Base-by-base conservation (phyloP, 2,888 invertebrate genomes). In the Drosophila limbata region DNA sequence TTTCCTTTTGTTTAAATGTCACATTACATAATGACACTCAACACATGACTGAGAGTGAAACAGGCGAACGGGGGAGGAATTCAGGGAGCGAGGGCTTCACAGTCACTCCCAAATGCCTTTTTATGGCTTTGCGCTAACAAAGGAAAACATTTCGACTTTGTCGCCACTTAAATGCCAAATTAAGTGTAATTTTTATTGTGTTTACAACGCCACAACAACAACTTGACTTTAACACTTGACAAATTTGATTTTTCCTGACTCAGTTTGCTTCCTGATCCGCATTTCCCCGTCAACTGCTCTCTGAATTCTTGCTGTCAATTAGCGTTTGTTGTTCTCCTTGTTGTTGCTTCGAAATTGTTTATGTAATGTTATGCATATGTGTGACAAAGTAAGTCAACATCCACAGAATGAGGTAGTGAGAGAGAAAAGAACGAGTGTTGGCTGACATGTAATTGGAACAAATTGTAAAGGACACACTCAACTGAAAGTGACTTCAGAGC, bases 151-250 rank as follows among this genome's bases (percentile, higher is more conserved):
- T 83, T 52, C 59, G 55, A 53, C 69, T 68, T 67, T 50, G 83
- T 77, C 79, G 81, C 87, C 88, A 87, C 84, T 84, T 87, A 88
- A 84, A 88, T 83, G 76, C 83, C 79, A 85, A 84, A 88, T 84
- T 84, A 84, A 85, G 88, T 88, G 83, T 84, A 85, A 84, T 84
- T 84, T 84, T 88, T 88, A 88, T 88, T 84, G 80, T 81, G 77
- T 84, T 84, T 78, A 81, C 75, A 81, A 71, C 70, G 70, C 77
- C 69, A 55, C 65, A 68, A 51, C 44, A 64, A 25, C 55, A 57
- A 59, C 50, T 45, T 47, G 47, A 63, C 45, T 63, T 70, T 42
- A 71, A 52, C 70, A 82, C 73, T 85, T 81, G 86, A 85, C 86
- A 81, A 81, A 81, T 81, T 81, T 85, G 80, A 85, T 81, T 81